Percentiles rank a stretch among this genome's conserved stretches.
These are phyloP conservation scores for Thymelicus lineola DNA, from an alignment of 2,888 invertebrate genomes.

Conservation along the genomic window DNA sequence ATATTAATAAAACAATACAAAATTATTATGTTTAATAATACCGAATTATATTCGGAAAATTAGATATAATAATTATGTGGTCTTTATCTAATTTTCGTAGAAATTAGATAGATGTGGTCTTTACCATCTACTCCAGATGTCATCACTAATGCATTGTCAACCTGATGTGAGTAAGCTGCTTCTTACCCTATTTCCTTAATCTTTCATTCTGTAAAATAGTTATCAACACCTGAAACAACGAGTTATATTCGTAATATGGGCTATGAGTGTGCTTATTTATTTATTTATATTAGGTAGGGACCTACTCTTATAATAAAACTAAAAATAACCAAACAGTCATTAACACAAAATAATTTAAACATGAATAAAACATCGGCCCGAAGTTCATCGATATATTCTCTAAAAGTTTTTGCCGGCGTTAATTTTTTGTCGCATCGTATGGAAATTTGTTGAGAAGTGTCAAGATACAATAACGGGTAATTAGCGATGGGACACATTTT, in stretches of 20 bases:
- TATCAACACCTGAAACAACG: neutral
- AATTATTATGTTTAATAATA: neutral
- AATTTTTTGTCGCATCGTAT: constrained; percentile 42
- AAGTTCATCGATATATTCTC: constrained; percentile 36
- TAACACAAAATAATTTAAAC: constrained; percentile 33
- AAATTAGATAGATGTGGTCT: too few relatives aligned
- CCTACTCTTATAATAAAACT: constrained; percentile 11
- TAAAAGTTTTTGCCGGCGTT: constrained; percentile 41
- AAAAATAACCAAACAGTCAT: constrained; percentile 25
- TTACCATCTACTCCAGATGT: too few relatives aligned
- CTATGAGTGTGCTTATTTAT: too few relatives aligned
- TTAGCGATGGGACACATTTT: constrained; percentile 69
- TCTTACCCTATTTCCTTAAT: too few relatives aligned
- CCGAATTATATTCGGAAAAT: too few relatives aligned
- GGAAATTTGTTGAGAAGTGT: constrained; percentile 63
- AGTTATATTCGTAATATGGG: too few relatives aligned
- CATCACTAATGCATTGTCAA: too few relatives aligned
- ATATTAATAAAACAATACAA: neutral
- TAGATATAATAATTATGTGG: too few relatives aligned
- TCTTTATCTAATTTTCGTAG: too few relatives aligned
- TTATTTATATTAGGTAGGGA: too few relatives aligned
- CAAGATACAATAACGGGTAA: constrained; percentile 67
- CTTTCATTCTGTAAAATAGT: neutral
- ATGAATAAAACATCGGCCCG: constrained; percentile 43
- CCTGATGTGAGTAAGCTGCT: too few relatives aligned